phyloP scores from a whole-genome alignment of 1,140 invertebrate species.

The Drosophila santomea region DNA sequence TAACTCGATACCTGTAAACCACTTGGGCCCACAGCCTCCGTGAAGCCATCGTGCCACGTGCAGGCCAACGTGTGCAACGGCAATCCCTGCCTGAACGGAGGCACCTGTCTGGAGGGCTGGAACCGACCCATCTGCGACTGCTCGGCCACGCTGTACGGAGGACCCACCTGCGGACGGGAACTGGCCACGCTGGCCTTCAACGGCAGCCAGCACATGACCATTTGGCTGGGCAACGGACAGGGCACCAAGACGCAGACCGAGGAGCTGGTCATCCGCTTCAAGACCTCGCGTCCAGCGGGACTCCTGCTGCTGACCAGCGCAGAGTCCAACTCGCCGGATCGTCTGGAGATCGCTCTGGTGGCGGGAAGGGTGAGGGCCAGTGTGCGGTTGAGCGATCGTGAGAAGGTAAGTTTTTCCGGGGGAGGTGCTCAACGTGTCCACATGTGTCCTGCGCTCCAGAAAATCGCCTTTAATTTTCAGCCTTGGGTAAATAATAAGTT shows the following conservation, averaged over 20 bases:
- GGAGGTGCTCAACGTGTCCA: background rate
- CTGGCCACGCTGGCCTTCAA: slow-evolving; percentile 95
- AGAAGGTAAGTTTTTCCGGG: slow-evolving; percentile 88
- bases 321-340: slow-evolving; percentile 90
- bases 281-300: slow-evolving; percentile 91
- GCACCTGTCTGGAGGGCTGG: slow-evolving; percentile 96
- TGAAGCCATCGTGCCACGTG: slow-evolving; percentile 93
- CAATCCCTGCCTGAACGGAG: slow-evolving; percentile 95
- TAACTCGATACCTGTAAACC: slow-evolving; percentile 27
- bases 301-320: slow-evolving; percentile 91
- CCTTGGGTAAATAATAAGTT: too few species aligned
- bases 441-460: background rate
- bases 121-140: slow-evolving; percentile 98
- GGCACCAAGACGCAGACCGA: slow-evolving; percentile 96
- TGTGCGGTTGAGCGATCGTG: slow-evolving; percentile 92
- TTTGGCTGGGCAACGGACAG: slow-evolving; percentile 89
- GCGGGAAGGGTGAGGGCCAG: slow-evolving; percentile 92
- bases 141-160: slow-evolving; percentile 94
- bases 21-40: slow-evolving; percentile 88
- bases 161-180: slow-evolving; percentile 96
- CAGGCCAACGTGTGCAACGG: slow-evolving; percentile 91
- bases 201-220: slow-evolving; percentile 93
- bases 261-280: slow-evolving; percentile 94
- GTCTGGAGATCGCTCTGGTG: slow-evolving; percentile 93
- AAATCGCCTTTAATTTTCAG: slow-evolving; percentile 9